Conservation (phyloP, 2,113 vertebrate species). For the Vanacampus margaritifer region DNA sequence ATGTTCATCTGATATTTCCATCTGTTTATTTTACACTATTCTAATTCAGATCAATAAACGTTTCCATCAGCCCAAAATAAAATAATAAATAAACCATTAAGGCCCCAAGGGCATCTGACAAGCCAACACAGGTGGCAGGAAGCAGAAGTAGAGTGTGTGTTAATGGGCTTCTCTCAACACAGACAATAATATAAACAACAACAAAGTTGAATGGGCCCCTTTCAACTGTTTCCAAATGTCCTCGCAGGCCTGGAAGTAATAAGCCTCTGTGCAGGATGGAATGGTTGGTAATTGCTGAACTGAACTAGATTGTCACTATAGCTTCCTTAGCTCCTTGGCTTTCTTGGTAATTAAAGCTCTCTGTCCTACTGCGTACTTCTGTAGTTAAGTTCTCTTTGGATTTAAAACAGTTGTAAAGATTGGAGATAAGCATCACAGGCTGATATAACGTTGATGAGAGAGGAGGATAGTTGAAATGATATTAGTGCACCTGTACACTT, state of each 20-base stretch:
- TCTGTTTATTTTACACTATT: too few species aligned
- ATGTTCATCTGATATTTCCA: too few species aligned
- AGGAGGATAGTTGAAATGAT: too few species aligned
- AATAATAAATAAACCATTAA: background rate
- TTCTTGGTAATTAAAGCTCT: constrained; percentile 29
- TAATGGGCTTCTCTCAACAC: constrained; percentile 41
- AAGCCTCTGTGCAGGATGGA: constrained; percentile 51
- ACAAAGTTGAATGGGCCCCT: constrained; percentile 54
- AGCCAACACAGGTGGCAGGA: background rate
- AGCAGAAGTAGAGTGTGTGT: constrained; percentile 13
- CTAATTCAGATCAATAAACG: too few species aligned
- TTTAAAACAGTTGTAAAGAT: too few species aligned
- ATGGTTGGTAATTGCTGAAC: constrained; percentile 57
- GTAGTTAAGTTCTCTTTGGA: background rate
- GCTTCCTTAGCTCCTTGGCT: constrained; percentile 55
- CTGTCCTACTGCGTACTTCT: constrained; percentile 16
- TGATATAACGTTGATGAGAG: too few species aligned
- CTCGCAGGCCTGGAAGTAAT: constrained; percentile 58
- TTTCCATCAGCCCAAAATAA: background rate
- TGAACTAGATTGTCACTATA: constrained; percentile 66
- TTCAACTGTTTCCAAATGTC: constrained; percentile 68
- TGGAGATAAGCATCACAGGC: too few species aligned
- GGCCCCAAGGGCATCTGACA: too few species aligned
- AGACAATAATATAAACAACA: constrained; percentile 64
- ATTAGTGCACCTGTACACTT: too few species aligned